Percentiles rank a stretch among this genome's conserved stretches.
These are phyloP conservation scores for Hephaestus fuliginosus DNA, from an alignment of 2,797 vertebrate genomes.

Conservation along the genomic window DNA sequence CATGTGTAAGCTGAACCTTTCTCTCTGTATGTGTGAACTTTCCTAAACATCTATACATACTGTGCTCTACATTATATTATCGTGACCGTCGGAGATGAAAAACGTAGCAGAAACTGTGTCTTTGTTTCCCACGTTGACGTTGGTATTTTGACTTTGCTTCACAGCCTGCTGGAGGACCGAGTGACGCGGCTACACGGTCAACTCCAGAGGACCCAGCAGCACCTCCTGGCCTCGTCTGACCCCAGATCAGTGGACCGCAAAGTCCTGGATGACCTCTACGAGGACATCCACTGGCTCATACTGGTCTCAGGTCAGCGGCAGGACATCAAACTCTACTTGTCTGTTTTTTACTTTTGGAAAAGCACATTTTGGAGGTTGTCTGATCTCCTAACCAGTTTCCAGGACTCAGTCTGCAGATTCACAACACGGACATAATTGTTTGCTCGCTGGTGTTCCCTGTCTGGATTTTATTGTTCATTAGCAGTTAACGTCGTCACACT, in stretches of 20 bases:
- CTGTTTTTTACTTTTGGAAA: background rate
- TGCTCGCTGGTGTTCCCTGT: background rate
- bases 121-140: conserved; percentile 11
- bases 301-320: conserved; percentile 94
- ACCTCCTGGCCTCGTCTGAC: conserved; percentile 92
- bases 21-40: background rate
- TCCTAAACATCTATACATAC: background rate
- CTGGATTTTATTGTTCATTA: background rate
- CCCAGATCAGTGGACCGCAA: conserved; percentile 91
- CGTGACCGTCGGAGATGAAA: background rate
- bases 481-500: background rate
- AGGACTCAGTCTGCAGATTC: background rate
- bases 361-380: background rate
- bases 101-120: background rate
- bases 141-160: background rate
- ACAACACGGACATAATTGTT: background rate
- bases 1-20: background rate
- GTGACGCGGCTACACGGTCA: conserved; percentile 96
- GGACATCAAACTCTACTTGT: background rate
- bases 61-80: background rate
- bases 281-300: conserved; percentile 99
- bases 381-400: background rate
- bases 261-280: conserved; percentile 96
- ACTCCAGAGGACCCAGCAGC: conserved; percentile 96
- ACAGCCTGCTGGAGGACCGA: conserved; percentile 96